Conservation (phyloP, 2,113 vertebrate genomes). For the Tyto alba region DNA sequence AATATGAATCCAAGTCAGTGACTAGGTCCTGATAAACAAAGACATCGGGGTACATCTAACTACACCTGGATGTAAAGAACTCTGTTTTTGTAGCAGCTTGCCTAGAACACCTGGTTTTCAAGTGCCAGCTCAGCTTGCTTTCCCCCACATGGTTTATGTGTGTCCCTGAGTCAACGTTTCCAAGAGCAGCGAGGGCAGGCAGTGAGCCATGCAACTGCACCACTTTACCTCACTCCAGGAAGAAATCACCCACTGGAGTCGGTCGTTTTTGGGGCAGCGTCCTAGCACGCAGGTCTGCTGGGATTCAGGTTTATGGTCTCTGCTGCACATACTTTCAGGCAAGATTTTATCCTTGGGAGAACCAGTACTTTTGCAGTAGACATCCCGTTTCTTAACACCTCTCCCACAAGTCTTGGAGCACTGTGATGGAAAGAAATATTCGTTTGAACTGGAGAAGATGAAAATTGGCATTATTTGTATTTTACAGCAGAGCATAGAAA, state of each 20-base stretch:
- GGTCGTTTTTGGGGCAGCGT: conserved; percentile 89
- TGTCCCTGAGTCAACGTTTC: not conserved
- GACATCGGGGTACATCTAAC: not conserved
- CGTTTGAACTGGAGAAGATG: not conserved
- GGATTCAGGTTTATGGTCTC: conserved; percentile 74
- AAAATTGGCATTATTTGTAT: not conserved
- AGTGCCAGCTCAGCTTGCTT: not conserved
- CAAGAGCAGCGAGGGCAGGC: not conserved
- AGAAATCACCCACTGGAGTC: conserved; percentile 86
- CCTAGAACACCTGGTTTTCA: not conserved
- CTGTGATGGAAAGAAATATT: conserved; percentile 59
- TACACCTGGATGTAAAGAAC: not conserved
- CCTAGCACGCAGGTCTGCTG: conserved; percentile 88
- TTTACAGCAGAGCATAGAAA: not conserved
- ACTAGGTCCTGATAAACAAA: not conserved
- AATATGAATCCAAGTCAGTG: not conserved
- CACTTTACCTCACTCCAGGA: conserved; percentile 92
- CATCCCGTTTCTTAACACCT: conserved; percentile 83
- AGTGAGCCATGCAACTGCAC: not conserved
- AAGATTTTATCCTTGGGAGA: conserved; percentile 67
- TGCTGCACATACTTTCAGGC: conserved; percentile 81
- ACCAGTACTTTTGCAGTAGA: conserved; percentile 81
- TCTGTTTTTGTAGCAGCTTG: not conserved
- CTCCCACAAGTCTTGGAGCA: conserved; percentile 96
- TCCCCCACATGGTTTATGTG: not conserved